A percentile compares a stretch with the other conserved stretches of the same genome.
Conservation (phyloP, 2,113 vertebrate genomes). For the Sceloporus undulatus region DNA sequence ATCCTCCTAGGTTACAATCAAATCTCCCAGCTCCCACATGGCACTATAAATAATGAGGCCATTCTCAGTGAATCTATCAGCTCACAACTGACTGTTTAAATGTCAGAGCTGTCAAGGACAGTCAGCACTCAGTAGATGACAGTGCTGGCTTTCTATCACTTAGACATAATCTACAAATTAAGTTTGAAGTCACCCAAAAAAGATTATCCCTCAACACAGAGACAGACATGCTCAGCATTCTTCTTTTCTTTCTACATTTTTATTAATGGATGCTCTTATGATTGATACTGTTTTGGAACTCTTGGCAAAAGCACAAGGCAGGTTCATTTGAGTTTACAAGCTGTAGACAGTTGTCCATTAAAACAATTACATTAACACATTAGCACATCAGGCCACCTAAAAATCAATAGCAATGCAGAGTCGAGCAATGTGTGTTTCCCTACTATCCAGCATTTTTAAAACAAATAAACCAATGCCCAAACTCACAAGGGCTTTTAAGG, state of each 20-base stretch:
- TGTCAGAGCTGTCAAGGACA: constrained; percentile 66
- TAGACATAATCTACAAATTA: constrained; percentile 67
- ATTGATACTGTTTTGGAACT: constrained; percentile 58
- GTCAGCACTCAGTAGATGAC: constrained; percentile 46
- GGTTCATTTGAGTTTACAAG: constrained; percentile 56
- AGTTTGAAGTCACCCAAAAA: constrained; percentile 62
- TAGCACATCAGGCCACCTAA: constrained; percentile 16
- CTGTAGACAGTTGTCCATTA: constrained; percentile 59
- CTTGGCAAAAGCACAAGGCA: constrained; percentile 33
- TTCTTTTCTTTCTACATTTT: too few relatives aligned
- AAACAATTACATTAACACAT: constrained; percentile 54
- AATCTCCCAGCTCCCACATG: constrained; percentile 25
- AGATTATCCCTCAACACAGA: neutral
- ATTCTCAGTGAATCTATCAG: constrained; percentile 42
- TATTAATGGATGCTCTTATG: constrained; percentile 28
- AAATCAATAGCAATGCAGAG: constrained; percentile 65
- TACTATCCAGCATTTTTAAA: constrained; percentile 20
- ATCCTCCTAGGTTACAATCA: constrained; percentile 56
- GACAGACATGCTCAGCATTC: neutral
- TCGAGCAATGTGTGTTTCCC: constrained; percentile 42
- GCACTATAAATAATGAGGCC: constrained; percentile 59
- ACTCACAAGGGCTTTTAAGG: constrained; percentile 28
- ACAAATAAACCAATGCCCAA: constrained; percentile 15
- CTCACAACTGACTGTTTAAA: constrained; percentile 48
- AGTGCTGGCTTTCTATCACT: constrained; percentile 54